A percentile compares a stretch with the other conserved stretches of the same genome.
phyloP scores from a whole-genome alignment of 2,888 invertebrate species.

The Plebejus argus region DNA sequence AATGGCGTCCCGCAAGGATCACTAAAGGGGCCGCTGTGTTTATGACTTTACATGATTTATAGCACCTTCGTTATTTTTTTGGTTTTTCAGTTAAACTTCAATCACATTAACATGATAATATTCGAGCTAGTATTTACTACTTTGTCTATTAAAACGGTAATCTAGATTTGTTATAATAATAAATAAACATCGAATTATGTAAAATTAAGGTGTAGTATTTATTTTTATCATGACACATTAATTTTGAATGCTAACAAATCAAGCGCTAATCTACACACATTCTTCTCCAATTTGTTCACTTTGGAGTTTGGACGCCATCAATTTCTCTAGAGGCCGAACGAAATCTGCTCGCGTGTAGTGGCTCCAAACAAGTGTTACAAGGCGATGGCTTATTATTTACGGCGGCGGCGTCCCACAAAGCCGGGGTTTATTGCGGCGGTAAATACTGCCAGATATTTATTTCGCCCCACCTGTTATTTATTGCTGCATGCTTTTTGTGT shows the following conservation, averaged over 20 bases:
- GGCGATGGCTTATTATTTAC: constrained; percentile 74
- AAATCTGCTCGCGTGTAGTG: constrained; percentile 46
- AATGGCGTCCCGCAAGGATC: constrained; percentile 9
- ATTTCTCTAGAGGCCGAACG: neutral
- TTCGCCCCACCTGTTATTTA: constrained; percentile 75
- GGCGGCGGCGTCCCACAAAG: constrained; percentile 75
- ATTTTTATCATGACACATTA: neutral
- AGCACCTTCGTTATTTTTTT: constrained; percentile 2
- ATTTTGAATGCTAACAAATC: neutral
- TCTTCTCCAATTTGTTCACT: neutral
- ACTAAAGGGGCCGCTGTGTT: constrained; percentile 5
- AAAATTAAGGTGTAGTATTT: too few relatives aligned
- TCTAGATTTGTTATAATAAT: too few relatives aligned
- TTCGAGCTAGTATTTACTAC: too few relatives aligned
- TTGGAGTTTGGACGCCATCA: neutral
- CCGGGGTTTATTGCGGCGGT: constrained; percentile 74
- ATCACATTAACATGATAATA: too few relatives aligned
- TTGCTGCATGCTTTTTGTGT: constrained; percentile 59
- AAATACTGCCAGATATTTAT: constrained; percentile 80
- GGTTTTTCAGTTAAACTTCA: neutral
- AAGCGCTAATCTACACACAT: neutral
- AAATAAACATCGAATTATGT: too few relatives aligned
- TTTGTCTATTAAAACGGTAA: too few relatives aligned
- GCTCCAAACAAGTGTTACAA: constrained; percentile 66
- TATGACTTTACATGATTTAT: neutral